A percentile compares a stretch with the other conserved stretches of the same genome.
Evolutionary conservation across 2,888 invertebrate species (phyloP).

Genomic region (Meteorus cinctellus): DNA sequence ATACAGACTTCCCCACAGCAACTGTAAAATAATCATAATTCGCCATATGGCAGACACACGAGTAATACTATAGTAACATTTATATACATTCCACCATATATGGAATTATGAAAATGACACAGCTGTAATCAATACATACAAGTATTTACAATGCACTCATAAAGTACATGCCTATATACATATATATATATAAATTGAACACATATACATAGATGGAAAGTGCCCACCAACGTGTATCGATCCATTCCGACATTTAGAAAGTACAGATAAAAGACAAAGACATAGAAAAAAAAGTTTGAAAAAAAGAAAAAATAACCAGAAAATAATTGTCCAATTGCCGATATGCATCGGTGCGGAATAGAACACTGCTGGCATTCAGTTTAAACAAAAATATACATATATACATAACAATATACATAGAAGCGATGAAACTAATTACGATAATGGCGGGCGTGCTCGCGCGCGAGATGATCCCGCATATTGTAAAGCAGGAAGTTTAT

Average conservation of each 20-base stretch:
- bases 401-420: not conserved
- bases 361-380: not conserved
- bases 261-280: conserved; percentile 3
- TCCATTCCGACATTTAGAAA: conserved; percentile 10
- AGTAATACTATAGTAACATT: not conserved
- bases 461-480: conserved; percentile 15
- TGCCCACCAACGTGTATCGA: conserved; percentile 1
- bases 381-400: not conserved
- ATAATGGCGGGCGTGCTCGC: conserved; percentile 11
- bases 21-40: not conserved
- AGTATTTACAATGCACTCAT: not conserved
- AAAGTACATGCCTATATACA: not conserved
- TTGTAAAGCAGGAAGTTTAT: conserved; percentile 10
- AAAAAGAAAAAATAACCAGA: conserved; percentile 21
- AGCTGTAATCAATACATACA: not conserved
- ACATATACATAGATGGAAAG: not conserved
- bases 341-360: not conserved
- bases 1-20: not conserved
- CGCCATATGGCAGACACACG: not conserved
- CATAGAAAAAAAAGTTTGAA: not conserved
- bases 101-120: conserved; percentile 3
- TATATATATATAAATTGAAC: not conserved
- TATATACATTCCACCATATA: not conserved
- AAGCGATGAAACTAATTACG: conserved; percentile 8
- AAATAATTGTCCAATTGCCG: conserved; percentile 22